Base-by-base conservation (phyloP, 1,140 invertebrate species). In the Grapholita molesta region DNA sequence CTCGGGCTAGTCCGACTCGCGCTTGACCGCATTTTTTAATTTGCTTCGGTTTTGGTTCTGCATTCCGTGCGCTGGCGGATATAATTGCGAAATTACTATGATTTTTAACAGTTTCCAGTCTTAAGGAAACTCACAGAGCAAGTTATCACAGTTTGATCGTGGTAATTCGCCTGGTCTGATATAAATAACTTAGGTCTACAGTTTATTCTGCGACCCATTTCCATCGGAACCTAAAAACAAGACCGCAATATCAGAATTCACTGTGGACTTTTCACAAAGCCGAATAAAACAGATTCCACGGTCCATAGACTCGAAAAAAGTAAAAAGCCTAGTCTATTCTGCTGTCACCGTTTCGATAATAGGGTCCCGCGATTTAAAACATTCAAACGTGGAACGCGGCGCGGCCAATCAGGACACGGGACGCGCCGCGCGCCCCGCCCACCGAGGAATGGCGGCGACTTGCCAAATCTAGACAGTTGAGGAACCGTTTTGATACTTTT, bases 381-480 rank as follows among this genome's bases (percentile, higher is more conserved):
- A 28, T 61, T 61, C 15, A 15, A 48, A 48, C 42, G 15, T 21
- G n/a, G 42, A 48, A 48, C 28, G 25, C 55, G 70, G 68, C 69
- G 23, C n/a, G 11, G 76, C 86, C 86, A 88, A 88, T 88, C 73
- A 78, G 80, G 75, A 78, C 75, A 78, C 70, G 69, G 75, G 71
- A 70, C 72, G 68, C 33, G 28, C 55, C 72, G 12, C 15, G 0
- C 69, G 83, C 86, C 73, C 80, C 87, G 84, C 88, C 80, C 82
- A 75, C 75, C 74, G 82, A 79, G 35, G 35, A 77, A 88, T 90
- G 86, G 86, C 87, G 80, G 87, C 82, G n/a, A n/a, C n/a, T 81
- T 82, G 80, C 85, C 87, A 88, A 87, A 90, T 84, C 89, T 88
- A 52, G 89, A 38, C 84, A 25, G 24, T n/a, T n/a, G n/a, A 25